These are phyloP conservation scores for Congeria kusceri DNA, from an alignment of 2,888 invertebrate genomes.

Conservation along the genomic window DNA sequence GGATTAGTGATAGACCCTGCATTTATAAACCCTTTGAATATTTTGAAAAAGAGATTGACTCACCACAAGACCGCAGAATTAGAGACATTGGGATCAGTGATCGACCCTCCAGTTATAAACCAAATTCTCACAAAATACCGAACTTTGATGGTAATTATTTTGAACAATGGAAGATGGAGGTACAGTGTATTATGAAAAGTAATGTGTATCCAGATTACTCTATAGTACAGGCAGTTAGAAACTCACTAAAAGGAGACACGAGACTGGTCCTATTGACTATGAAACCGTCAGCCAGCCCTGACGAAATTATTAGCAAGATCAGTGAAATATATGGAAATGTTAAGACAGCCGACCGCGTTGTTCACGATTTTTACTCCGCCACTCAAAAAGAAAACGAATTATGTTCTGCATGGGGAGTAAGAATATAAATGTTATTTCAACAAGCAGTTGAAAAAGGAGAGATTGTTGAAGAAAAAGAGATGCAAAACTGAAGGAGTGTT, in stretches of 20 bases:
- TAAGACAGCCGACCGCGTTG: background rate
- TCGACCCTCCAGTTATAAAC: background rate
- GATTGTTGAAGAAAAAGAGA: background rate
- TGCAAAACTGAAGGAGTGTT: background rate
- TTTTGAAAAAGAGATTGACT: too few relatives aligned
- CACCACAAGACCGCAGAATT: too few relatives aligned
- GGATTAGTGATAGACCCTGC: too few relatives aligned
- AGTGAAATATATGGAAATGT: background rate
- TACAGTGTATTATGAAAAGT: background rate
- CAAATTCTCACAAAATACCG: background rate
- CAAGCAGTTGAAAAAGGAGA: background rate
- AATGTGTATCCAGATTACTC: background rate
- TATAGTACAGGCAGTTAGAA: background rate
- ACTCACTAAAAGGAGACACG: background rate
- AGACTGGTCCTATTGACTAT: background rate
- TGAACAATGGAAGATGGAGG: background rate
- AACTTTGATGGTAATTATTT: background rate
- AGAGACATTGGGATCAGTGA: too few relatives aligned
- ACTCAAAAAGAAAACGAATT: background rate
- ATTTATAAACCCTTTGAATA: too few relatives aligned
- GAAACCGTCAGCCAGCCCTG: background rate
- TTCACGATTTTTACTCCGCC: constrained; percentile 19
- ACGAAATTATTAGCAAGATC: background rate
- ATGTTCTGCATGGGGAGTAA: constrained; percentile 10
- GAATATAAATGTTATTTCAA: background rate